phyloP scores from a whole-genome alignment of 2,113 vertebrate genomes.

The Piprites chloris region DNA sequence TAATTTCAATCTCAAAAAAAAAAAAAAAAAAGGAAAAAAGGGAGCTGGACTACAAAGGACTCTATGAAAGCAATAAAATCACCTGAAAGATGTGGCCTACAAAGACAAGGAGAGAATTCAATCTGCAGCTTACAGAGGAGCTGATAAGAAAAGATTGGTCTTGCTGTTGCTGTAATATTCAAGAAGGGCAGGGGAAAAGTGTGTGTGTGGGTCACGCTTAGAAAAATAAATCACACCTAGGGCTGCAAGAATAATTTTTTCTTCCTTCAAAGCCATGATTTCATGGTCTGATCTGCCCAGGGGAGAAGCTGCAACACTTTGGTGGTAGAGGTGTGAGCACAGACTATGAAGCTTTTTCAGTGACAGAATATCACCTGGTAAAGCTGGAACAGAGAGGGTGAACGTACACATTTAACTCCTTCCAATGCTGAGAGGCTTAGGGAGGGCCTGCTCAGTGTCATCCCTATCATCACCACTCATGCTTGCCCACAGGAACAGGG shows the following conservation, averaged over 20 bases:
- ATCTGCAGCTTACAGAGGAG: slow-evolving; percentile 17
- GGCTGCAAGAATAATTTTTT: background rate
- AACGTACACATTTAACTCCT: background rate
- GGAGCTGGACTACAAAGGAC: slow-evolving; percentile 24
- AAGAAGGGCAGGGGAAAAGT: background rate
- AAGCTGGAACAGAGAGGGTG: background rate
- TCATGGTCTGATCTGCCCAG: background rate
- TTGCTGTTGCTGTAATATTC: background rate
- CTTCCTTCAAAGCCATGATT: slow-evolving; percentile 18
- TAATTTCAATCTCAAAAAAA: background rate
- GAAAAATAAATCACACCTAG: background rate
- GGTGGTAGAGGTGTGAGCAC: background rate
- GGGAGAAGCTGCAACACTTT: slow-evolving; percentile 17
- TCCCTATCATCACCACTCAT: background rate
- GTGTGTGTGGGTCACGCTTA: background rate
- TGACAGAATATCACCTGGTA: background rate
- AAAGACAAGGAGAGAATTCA: slow-evolving; percentile 15
- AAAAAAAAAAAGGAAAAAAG: background rate
- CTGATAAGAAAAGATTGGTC: slow-evolving; percentile 16
- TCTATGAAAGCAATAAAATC: slow-evolving; percentile 29
- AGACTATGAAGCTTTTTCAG: background rate
- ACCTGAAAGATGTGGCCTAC: slow-evolving; percentile 36
- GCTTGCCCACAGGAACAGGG: background rate
- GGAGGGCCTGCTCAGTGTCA: background rate
- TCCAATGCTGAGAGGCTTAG: background rate